Conservation (phyloP, 1,140 invertebrate genomes). For the Ceratina japonica region DNA sequence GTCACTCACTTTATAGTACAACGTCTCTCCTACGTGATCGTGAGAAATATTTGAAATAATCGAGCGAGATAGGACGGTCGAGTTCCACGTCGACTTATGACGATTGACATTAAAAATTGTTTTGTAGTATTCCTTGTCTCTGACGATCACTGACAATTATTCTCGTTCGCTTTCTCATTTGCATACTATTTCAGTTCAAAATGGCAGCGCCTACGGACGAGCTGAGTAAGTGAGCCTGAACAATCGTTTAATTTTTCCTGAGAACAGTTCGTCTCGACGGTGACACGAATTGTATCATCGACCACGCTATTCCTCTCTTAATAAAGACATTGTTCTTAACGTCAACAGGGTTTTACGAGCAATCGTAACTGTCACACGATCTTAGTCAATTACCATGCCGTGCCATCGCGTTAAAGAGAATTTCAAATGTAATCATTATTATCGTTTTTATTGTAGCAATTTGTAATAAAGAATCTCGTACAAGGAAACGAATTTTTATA, state of each 20-base stretch:
- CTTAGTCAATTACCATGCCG: conserved; percentile 67
- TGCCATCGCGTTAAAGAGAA: conserved; percentile 52
- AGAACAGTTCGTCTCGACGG: not conserved
- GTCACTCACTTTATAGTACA: too few relatives aligned
- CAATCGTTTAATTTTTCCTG: conserved; percentile 35
- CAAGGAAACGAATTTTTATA: not conserved
- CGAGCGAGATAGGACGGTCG: too few relatives aligned
- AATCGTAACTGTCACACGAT: conserved; percentile 5
- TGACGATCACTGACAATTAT: not conserved
- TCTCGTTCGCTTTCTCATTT: conserved; percentile 55
- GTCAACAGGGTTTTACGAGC: conserved; percentile 3
- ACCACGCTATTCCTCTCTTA: not conserved
- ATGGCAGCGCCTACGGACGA: conserved; percentile 80
- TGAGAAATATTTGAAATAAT: too few relatives aligned
- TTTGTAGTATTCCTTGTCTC: too few relatives aligned
- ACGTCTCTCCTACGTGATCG: too few relatives aligned
- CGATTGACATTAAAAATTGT: too few relatives aligned
- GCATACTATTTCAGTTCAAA: conserved; percentile 73
- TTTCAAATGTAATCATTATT: conserved; percentile 48
- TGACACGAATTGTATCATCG: not conserved
- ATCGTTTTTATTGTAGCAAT: not conserved
- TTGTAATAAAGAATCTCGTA: conserved; percentile 4
- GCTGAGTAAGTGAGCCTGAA: conserved; percentile 76
- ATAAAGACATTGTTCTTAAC: conserved; percentile 1
- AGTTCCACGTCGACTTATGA: too few relatives aligned